These are phyloP conservation scores for Zelleria hepariella DNA, from an alignment of 2,888 invertebrate species.

Conservation along the genomic window DNA sequence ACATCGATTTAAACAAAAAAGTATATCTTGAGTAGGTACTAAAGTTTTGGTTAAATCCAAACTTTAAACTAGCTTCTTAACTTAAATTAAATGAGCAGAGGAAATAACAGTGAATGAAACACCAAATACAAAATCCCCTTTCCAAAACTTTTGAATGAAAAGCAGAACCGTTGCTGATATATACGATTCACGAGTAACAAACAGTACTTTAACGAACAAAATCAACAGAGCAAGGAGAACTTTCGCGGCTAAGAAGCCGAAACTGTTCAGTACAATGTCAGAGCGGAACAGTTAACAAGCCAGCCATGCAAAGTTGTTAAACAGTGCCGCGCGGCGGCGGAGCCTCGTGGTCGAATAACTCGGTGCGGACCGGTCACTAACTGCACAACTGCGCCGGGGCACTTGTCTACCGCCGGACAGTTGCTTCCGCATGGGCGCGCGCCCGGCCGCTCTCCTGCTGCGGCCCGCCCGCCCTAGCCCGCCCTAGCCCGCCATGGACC, in stretches of 20 bases:
- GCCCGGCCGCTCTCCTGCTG: too few species aligned
- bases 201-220: conserved; percentile 54
- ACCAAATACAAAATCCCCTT: not conserved
- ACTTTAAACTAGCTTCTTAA: not conserved
- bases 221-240: conserved; percentile 55
- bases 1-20: too few species aligned
- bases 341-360: conserved; percentile 41
- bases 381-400: conserved; percentile 7
- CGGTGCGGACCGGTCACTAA: conserved; percentile 32
- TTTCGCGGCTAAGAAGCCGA: conserved; percentile 58
- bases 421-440: not conserved
- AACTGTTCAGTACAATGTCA: conserved; percentile 57
- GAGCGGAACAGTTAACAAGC: conserved; percentile 51
- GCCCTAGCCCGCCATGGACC: conserved; percentile 36
- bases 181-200: conserved; percentile 19
- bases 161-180: conserved; percentile 5
- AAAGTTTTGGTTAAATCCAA: not conserved
- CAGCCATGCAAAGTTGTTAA: conserved; percentile 60
- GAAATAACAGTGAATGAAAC: not conserved
- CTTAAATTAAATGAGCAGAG: not conserved
- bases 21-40: too few species aligned
- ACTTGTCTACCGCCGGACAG: not conserved
- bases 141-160: conserved; percentile 1
- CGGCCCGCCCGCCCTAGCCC: not conserved
- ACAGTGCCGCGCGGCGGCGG: conserved; percentile 24